phyloP scores from a whole-genome alignment of 2,888 invertebrate species.

The Mylabris sibirica region DNA sequence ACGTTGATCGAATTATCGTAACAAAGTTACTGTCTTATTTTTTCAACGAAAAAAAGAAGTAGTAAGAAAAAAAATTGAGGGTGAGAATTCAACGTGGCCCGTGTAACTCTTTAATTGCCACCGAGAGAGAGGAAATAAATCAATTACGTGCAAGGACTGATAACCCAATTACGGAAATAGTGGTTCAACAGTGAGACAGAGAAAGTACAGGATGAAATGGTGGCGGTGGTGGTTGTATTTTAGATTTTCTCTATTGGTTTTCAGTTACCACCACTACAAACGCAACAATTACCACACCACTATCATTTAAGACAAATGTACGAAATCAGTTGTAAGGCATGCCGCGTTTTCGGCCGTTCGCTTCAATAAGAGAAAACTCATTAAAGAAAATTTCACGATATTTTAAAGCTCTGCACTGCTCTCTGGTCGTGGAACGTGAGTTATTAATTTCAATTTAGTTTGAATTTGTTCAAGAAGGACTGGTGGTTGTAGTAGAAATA shows the following conservation, averaged over 20 bases:
- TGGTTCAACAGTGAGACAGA: slow-evolving; percentile 37
- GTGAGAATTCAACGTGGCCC: slow-evolving; percentile 18
- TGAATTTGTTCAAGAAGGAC: slow-evolving; percentile 18
- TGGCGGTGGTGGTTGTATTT: background rate
- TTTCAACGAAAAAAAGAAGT: background rate
- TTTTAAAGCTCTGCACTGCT: slow-evolving; percentile 31
- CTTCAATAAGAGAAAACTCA: slow-evolving; percentile 38
- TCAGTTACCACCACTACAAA: background rate
- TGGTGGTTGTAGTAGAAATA: background rate
- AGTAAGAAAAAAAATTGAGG: background rate
- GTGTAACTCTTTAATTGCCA: slow-evolving; percentile 46
- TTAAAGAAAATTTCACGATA: slow-evolving; percentile 40
- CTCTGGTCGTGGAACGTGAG: slow-evolving; percentile 28
- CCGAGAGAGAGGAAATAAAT: slow-evolving; percentile 51
- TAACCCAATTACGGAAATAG: slow-evolving; percentile 49
- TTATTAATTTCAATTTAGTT: slow-evolving; percentile 38
- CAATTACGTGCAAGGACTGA: slow-evolving; percentile 55
- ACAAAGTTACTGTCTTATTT: background rate
- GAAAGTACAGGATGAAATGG: slow-evolving; percentile 28
- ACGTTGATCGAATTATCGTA: background rate
- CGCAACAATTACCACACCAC: slow-evolving; percentile 15
- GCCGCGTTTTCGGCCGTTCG: slow-evolving; percentile 15
- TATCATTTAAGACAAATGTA: slow-evolving; percentile 40
- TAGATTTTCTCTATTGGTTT: background rate
- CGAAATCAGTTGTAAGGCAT: slow-evolving; percentile 41